phyloP scores from a whole-genome alignment of 2,113 vertebrate species.

The Cebidichthys violaceus region DNA sequence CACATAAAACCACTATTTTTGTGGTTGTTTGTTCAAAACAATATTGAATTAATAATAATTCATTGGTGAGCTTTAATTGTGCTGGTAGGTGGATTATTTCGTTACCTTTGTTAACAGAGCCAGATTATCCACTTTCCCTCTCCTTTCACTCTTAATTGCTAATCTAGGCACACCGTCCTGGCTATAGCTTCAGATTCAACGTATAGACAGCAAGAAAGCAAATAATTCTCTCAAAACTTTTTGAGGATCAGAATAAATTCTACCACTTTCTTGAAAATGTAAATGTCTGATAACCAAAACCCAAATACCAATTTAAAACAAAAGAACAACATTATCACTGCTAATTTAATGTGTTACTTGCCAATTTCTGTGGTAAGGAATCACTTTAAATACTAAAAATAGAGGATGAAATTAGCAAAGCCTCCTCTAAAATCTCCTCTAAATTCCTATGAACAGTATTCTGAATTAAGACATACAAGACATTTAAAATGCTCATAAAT shows the following conservation, averaged over 20 bases:
- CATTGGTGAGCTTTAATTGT: too few species aligned
- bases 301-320: background rate
- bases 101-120: background rate
- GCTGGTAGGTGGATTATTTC: too few species aligned
- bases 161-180: background rate
- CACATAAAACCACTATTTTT: too few species aligned
- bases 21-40: too few species aligned
- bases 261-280: background rate
- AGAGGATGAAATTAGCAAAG: background rate
- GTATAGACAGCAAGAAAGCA: background rate
- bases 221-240: background rate
- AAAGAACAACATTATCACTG: background rate
- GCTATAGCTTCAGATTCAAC: background rate
- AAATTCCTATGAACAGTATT: background rate
- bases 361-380: background rate
- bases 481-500: slow-evolving; percentile 71
- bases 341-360: background rate
- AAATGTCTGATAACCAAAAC: background rate
- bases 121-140: background rate
- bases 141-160: background rate
- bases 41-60: too few species aligned
- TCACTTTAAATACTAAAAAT: background rate
- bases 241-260: background rate
- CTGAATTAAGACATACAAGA: slow-evolving; percentile 58
- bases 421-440: background rate